Base-by-base conservation (phyloP, 2,888 invertebrate genomes). In the Scaptomyza caliginosa region DNA sequence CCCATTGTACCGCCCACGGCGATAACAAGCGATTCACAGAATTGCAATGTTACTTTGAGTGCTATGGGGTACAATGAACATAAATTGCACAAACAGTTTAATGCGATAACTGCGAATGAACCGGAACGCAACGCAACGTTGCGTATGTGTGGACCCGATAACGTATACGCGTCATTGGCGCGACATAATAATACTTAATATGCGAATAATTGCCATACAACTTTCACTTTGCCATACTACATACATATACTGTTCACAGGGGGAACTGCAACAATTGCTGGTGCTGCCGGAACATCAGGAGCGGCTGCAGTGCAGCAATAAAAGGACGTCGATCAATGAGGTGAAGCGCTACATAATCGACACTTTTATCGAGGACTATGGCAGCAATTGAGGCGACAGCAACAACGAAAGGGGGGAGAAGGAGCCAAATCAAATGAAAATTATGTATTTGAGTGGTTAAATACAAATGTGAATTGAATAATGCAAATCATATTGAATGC, bases 281-380 rank as follows among this genome's bases (percentile, higher is more conserved):
- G 87, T 91, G 30, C 60, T 91, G 59, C 90, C 91, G 30, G 90
- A 90, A 16, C 90, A 91, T 34, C 89, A 91, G 74, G 91, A 91
- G 68, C 86, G 90, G 10, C 78, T 88, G 54, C 91, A 91, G 72
- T 91, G 91, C 72, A 91, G 91, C 45, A 90, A 86, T 24, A 87
- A 89, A 50, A 84, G 90, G 42, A 91, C 88, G 57, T 90, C 91
- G 32, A 91, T 91, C 73, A 91, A 91, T 71, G 91, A 91, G 83
- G 91, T 91, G 24, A 91, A 91, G 77, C 89, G 91, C 43, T 91
- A 91, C 54, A 91, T 91, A 51, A 91, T 91, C 68, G 91, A 91
- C 73, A 91, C 91, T 64, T 91, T 91, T 69, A 91, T 91, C 68
- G 91, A 90, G 77, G 91, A 91, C 72, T 91, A 91, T 63, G 87